phyloP scores from a whole-genome alignment of 2,888 invertebrate species.

The Lissonota sp. region DNA sequence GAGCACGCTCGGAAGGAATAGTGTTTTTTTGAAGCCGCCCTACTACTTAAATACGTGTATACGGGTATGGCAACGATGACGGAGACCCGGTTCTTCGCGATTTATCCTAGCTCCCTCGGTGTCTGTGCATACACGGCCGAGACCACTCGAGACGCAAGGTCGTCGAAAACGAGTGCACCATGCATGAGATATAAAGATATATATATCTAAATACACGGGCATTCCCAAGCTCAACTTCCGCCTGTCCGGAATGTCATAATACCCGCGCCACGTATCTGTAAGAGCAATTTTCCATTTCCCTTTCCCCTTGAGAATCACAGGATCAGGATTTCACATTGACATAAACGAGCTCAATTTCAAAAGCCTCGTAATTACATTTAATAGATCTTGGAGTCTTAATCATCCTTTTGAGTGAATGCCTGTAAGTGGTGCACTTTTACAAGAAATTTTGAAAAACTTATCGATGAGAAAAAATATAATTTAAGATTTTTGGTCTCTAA shows the following conservation, averaged over 20 bases:
- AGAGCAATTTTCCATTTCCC: not conserved
- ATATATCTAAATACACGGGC: constrained; percentile 6
- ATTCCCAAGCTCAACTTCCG: constrained; percentile 51
- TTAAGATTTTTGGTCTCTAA: too few species aligned
- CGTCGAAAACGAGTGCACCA: constrained; percentile 64
- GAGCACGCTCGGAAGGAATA: too few species aligned
- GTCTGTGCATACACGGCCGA: not conserved
- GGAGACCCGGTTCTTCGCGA: constrained; percentile 56
- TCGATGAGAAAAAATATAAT: too few species aligned
- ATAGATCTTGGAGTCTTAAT: too few species aligned
- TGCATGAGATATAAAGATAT: constrained; percentile 20
- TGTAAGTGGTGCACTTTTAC: too few species aligned
- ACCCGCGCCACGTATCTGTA: not conserved
- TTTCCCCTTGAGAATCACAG: too few species aligned
- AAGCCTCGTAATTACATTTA: too few species aligned
- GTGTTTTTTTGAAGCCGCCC: too few species aligned
- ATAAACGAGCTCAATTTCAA: too few species aligned
- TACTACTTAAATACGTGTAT: too few species aligned
- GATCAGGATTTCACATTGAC: constrained; percentile 3
- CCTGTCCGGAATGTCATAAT: constrained; percentile 58
- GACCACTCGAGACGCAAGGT: constrained; percentile 58
- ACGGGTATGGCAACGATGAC: not conserved
- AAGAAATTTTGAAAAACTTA: too few species aligned
- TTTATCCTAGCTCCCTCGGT: constrained; percentile 34
- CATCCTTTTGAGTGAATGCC: too few species aligned